Conservation (phyloP, 2,797 vertebrate genomes). For the Eospalax fontanierii region DNA sequence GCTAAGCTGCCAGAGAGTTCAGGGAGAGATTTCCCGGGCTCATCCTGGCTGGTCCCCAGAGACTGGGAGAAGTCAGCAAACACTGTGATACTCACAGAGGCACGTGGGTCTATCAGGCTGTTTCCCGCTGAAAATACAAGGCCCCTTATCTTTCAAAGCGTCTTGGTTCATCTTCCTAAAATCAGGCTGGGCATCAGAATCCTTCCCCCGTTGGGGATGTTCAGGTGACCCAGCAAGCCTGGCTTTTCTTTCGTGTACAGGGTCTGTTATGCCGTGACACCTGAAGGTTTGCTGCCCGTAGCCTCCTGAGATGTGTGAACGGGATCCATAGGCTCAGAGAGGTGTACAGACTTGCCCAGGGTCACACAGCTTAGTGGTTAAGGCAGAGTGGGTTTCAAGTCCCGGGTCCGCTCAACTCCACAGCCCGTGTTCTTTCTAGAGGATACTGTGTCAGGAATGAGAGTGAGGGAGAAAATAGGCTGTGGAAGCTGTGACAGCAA, state of each 20-base stretch:
- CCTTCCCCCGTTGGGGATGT: neutral
- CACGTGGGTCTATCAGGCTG: no score
- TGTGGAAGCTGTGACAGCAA: rapidly evolving
- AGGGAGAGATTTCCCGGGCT: neutral
- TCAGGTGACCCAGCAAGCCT: rapidly evolving
- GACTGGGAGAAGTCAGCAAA: neutral
- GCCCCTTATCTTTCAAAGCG: neutral
- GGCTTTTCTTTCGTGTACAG: neutral
- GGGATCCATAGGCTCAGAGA: neutral
- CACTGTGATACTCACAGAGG: rapidly evolving
- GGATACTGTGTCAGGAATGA: neutral
- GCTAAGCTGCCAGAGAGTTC: neutral
- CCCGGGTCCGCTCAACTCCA: neutral
- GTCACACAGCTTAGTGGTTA: neutral
- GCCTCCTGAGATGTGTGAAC: rapidly evolving
- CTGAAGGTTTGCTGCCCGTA: neutral
- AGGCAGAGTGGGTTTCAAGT: neutral
- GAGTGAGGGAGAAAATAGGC: neutral
- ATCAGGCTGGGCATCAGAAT: rapidly evolving
- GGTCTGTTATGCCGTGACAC: neutral
- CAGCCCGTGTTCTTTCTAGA: neutral
- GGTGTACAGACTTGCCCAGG: neutral
- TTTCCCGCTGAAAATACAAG: no score
- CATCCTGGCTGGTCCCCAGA: neutral
- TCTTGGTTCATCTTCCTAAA: neutral